phyloP scores from a whole-genome alignment of 2,888 invertebrate genomes.

The Drosophila helvetica region DNA sequence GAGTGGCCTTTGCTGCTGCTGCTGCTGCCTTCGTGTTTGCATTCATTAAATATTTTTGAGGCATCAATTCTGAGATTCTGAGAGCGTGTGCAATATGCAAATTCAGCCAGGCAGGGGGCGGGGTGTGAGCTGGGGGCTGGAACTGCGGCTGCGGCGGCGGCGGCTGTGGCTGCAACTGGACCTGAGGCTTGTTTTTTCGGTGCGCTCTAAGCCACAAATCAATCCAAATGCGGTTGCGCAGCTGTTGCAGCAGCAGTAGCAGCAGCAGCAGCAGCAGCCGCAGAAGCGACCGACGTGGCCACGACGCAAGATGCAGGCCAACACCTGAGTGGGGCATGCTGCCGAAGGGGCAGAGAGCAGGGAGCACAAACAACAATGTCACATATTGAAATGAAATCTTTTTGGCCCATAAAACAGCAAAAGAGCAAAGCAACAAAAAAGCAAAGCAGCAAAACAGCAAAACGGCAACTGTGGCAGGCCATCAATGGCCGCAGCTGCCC shows the following conservation, averaged over 20 bases:
- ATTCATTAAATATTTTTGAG: constrained; percentile 47
- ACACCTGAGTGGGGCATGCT: constrained; percentile 27
- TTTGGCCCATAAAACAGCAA: constrained; percentile 77
- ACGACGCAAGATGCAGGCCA: constrained; percentile 35
- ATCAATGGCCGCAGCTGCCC: neutral
- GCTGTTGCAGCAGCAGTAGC: constrained; percentile 66
- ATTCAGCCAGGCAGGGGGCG: constrained; percentile 5
- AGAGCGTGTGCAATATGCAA: constrained; percentile 47
- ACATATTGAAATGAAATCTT: constrained; percentile 76
- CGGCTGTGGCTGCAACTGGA: neutral
- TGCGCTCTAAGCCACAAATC: constrained; percentile 80
- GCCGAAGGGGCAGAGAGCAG: neutral
- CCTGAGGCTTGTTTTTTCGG: constrained; percentile 12
- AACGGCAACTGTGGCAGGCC: constrained; percentile 60
- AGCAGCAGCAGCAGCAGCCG: constrained; percentile 8
- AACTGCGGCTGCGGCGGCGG: neutral
- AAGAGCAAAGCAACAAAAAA: constrained; percentile 24
- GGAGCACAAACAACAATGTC: constrained; percentile 59
- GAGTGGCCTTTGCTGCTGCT: neutral
- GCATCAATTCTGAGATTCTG: constrained; percentile 10
- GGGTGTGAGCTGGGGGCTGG: neutral
- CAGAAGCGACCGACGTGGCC: constrained; percentile 8
- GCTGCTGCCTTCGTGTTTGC: constrained; percentile 50
- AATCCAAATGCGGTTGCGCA: constrained; percentile 83
- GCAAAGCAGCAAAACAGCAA: constrained; percentile 57